Evolutionary conservation across 2,797 vertebrate species (phyloP).

Genomic region (Adelosebastes latens): DNA sequence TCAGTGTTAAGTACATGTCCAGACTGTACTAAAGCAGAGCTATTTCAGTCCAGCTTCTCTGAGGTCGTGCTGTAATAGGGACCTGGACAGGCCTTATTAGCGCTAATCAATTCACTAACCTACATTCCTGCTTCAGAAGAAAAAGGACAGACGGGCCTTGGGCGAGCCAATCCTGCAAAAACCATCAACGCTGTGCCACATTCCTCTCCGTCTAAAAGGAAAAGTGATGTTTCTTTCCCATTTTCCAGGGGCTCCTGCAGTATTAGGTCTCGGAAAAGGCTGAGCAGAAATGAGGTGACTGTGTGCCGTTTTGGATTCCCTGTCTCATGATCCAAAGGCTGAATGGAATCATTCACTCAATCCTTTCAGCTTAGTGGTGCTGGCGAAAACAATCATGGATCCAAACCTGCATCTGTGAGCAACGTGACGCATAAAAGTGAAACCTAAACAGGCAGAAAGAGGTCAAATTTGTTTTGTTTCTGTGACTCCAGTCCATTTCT

Average conservation of each 20-base stretch:
- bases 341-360: slow-evolving; percentile 59
- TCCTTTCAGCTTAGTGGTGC: slow-evolving; percentile 11
- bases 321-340: slow-evolving; percentile 23
- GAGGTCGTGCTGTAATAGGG: slow-evolving; percentile 48
- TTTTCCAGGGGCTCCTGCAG: slow-evolving; percentile 60
- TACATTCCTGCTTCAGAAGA: slow-evolving; percentile 66
- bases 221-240: slow-evolving; percentile 61
- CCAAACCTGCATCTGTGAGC: slow-evolving; percentile 30
- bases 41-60: slow-evolving; percentile 54
- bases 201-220: slow-evolving; percentile 68
- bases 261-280: slow-evolving; percentile 66
- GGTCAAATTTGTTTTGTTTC: not conserved
- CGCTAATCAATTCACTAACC: slow-evolving; percentile 73
- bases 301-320: slow-evolving; percentile 33
- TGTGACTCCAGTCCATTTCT: not conserved
- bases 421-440: not conserved
- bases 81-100: slow-evolving; percentile 61
- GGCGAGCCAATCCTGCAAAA: slow-evolving; percentile 64
- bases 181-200: slow-evolving; percentile 72
- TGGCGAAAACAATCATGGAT: slow-evolving; percentile 42
- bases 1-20: slow-evolving; percentile 59
- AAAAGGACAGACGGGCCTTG: slow-evolving; percentile 59
- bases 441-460: not conserved
- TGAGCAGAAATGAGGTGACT: slow-evolving; percentile 56
- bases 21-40: slow-evolving; percentile 50